Evolutionary conservation across 2,113 vertebrate genomes (phyloP).

Genomic region (Bagarius yarrelli): DNA sequence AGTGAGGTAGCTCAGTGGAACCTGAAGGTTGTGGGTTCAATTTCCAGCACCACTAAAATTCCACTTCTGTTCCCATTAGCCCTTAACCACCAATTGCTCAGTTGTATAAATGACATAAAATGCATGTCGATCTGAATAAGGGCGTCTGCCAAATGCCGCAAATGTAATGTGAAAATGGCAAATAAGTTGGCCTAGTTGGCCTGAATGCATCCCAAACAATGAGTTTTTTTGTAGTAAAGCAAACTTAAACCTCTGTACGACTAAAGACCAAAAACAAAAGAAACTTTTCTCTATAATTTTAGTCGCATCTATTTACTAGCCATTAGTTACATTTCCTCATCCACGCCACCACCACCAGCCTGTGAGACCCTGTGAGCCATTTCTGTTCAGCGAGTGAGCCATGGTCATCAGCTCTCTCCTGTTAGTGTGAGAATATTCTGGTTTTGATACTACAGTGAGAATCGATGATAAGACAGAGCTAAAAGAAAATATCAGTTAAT

Average conservation of each 20-base stretch:
- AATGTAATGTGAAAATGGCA: background rate
- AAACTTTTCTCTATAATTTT: background rate
- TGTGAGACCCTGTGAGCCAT: slow-evolving; percentile 15
- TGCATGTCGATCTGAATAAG: too few species aligned
- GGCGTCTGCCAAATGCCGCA: too few species aligned
- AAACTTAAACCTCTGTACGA: background rate
- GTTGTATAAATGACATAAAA: too few species aligned
- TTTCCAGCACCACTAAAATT: too few species aligned
- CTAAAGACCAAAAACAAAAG: too few species aligned
- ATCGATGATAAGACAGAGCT: slow-evolving; percentile 5
- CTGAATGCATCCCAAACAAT: background rate
- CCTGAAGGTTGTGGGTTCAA: too few species aligned
- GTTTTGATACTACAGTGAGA: slow-evolving; percentile 15
- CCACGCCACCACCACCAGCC: background rate
- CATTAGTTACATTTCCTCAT: background rate
- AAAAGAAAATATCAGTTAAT: slow-evolving; percentile 4
- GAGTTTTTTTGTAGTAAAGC: background rate
- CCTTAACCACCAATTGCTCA: too few species aligned
- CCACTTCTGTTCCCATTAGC: too few species aligned
- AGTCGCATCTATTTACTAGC: background rate
- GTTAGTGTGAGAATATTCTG: background rate
- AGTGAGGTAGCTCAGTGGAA: too few species aligned
- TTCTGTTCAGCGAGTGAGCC: background rate
- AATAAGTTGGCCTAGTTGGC: background rate
- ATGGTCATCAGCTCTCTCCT: slow-evolving; percentile 14